Percentiles rank a stretch among this genome's conserved stretches.
These are phyloP conservation scores for Dysdera silvatica DNA, from an alignment of 1,140 invertebrate genomes.

Conservation along the genomic window DNA sequence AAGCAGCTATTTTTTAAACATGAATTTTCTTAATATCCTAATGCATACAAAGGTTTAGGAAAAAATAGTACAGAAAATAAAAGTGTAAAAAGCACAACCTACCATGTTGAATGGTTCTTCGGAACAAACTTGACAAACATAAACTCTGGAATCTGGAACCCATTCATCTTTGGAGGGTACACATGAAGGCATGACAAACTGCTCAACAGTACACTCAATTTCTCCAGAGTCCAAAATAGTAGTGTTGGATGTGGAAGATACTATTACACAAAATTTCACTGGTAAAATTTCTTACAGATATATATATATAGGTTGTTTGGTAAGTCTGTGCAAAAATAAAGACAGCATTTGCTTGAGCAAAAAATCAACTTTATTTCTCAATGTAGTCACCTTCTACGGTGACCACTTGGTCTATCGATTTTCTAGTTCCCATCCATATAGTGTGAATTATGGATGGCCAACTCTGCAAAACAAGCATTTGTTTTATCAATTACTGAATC, in stretches of 20 bases:
- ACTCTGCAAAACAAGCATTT: too few species aligned
- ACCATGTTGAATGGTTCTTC: constrained; percentile 48
- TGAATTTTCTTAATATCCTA: too few species aligned
- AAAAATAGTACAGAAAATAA: constrained; percentile 1
- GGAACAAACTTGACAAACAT: constrained; percentile 47
- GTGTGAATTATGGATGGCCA: too few species aligned
- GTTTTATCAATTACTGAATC: too few species aligned
- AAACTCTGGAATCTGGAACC: constrained; percentile 44
- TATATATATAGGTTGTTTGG: too few species aligned
- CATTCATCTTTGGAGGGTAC: constrained; percentile 47
- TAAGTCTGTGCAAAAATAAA: not conserved
- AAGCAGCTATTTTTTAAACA: not conserved
- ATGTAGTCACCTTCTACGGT: too few species aligned
- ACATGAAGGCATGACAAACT: constrained; percentile 45
- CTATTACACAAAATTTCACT: too few species aligned
- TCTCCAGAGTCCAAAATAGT: constrained; percentile 16
- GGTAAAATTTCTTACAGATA: too few species aligned
- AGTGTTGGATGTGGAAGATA: constrained; percentile 21
- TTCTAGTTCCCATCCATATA: too few species aligned
- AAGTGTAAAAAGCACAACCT: constrained; percentile 24
- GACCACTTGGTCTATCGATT: too few species aligned
- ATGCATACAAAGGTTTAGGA: constrained; percentile 3
- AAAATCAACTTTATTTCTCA: too few species aligned
- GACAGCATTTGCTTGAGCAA: not conserved
- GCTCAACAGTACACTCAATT: constrained; percentile 9